Conservation (phyloP, 2,797 vertebrate genomes). For the Xerus rutilus region DNA sequence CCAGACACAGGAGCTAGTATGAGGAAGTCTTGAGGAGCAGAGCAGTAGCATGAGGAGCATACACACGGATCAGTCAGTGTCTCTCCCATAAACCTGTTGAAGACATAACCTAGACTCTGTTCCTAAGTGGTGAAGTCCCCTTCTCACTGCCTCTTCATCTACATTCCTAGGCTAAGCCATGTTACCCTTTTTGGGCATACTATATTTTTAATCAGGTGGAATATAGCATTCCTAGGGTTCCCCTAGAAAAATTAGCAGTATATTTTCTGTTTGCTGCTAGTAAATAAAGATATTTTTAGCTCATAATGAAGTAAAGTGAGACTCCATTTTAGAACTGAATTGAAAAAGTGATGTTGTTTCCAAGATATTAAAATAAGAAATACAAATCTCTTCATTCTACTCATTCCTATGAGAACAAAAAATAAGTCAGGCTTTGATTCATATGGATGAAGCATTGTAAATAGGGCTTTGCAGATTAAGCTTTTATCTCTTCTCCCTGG, state of each 20-base stretch:
- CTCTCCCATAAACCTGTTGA: neutral
- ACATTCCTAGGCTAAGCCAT: neutral
- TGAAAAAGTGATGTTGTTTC: neutral
- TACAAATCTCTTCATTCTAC: neutral
- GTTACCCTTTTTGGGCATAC: neutral
- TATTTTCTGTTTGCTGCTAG: neutral
- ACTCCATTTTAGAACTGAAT: neutral
- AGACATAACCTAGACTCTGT: neutral
- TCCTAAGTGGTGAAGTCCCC: neutral
- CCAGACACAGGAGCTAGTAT: neutral
- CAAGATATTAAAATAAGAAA: constrained; percentile 20
- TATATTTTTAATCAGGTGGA: neutral
- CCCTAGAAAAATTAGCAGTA: neutral
- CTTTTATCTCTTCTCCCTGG: neutral
- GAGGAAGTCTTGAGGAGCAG: neutral
- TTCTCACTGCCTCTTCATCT: neutral
- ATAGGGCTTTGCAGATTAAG: neutral
- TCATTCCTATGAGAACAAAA: neutral
- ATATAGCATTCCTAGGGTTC: neutral
- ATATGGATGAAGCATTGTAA: neutral
- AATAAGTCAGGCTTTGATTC: neutral
- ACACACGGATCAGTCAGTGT: neutral
- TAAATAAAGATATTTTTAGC: constrained; percentile 23
- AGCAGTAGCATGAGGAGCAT: too few species aligned
- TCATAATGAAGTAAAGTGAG: neutral